phyloP scores from a whole-genome alignment of 2,797 vertebrate genomes.

The Nannoperca australis region DNA sequence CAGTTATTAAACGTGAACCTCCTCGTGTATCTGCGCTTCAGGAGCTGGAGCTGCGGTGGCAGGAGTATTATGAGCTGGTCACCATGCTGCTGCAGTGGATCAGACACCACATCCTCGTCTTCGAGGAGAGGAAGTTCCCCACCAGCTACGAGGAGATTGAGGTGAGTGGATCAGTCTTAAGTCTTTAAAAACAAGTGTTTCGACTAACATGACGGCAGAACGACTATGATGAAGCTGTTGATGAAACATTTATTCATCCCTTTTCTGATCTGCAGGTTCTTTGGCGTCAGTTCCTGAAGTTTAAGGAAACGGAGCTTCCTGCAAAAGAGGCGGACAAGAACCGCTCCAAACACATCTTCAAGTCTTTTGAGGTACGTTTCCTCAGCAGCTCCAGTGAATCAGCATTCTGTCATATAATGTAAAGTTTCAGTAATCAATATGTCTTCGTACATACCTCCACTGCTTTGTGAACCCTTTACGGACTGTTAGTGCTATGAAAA shows the following conservation, averaged over 20 bases:
- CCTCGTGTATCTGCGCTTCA: conserved; percentile 49
- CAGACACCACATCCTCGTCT: conserved; percentile 89
- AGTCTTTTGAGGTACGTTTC: conserved; percentile 90
- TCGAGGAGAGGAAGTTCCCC: conserved; percentile 92
- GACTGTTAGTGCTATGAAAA: not conserved
- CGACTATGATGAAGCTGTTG: not conserved
- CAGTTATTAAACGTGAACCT: not conserved
- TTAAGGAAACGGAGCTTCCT: conserved; percentile 95
- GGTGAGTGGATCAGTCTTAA: conserved; percentile 71
- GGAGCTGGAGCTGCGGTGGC: conserved; percentile 96
- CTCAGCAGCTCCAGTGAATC: not conserved
- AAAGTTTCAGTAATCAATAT: not conserved
- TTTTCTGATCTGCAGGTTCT: conserved; percentile 84
- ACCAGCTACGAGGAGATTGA: conserved; percentile 94
- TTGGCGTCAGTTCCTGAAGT: conserved; percentile 96
- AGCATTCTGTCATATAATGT: not conserved
- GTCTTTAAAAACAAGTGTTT: not conserved
- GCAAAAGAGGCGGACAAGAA: conserved; percentile 96
- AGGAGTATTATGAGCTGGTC: conserved; percentile 94
- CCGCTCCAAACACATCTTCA: conserved; percentile 92
- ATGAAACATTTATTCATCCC: not conserved
- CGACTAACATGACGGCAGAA: not conserved
- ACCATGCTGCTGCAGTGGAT: conserved; percentile 93
- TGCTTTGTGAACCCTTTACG: not conserved
- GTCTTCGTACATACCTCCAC: not conserved